A percentile compares a stretch with the other conserved stretches of the same genome.
phyloP scores from a whole-genome alignment of 2,797 vertebrate genomes.

The Macrochelys suwanniensis region DNA sequence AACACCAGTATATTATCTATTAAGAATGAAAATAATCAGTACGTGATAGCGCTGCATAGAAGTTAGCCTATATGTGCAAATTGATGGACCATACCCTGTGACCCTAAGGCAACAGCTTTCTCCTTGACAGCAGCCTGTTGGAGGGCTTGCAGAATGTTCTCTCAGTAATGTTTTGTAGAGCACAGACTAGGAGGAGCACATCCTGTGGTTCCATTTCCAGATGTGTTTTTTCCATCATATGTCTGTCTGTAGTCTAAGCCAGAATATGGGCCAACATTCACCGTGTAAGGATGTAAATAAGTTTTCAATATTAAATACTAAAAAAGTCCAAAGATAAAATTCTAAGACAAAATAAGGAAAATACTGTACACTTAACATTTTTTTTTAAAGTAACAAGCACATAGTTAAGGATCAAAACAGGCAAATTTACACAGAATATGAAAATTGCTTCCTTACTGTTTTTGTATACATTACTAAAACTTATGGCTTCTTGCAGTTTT shows the following conservation, averaged over 20 bases:
- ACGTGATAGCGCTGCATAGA: neutral
- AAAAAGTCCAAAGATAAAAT: neutral
- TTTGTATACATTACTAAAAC: neutral
- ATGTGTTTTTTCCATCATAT: neutral
- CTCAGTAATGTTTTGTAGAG: neutral
- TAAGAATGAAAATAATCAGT: accelerated
- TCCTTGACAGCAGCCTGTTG: accelerated
- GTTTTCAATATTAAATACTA: neutral
- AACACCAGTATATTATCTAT: neutral
- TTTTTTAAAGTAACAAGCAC: neutral
- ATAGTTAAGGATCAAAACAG: slow-evolving; percentile 1
- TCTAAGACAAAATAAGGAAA: neutral
- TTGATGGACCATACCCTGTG: neutral
- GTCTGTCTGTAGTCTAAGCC: neutral
- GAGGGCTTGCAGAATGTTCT: neutral
- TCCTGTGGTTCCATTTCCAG: neutral
- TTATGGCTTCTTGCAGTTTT: slow-evolving; percentile 36
- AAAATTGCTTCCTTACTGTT: neutral
- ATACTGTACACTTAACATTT: neutral
- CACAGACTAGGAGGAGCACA: neutral
- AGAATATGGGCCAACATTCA: neutral
- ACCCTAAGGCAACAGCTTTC: neutral
- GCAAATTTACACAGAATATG: slow-evolving; percentile 1
- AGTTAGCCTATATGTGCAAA: neutral
- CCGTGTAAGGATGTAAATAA: neutral